Evolutionary conservation across 2,888 invertebrate species (phyloP).

Genomic region (Aphidius colemani): DNA sequence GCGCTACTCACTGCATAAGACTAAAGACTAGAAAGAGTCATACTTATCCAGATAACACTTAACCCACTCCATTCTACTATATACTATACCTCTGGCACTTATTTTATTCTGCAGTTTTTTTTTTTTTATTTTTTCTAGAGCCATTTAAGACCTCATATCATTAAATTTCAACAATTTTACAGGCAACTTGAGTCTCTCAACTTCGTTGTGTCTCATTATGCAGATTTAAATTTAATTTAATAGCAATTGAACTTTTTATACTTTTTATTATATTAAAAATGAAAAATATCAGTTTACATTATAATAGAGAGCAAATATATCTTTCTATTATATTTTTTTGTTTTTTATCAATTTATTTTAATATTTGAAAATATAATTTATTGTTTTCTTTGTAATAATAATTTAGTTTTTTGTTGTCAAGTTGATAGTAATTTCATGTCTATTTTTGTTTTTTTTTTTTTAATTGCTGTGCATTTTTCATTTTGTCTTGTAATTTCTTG

Average conservation of each 20-base stretch:
- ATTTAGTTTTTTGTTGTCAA: no score
- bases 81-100: constrained; percentile 26
- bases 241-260: constrained; percentile 16
- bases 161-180: constrained; percentile 33
- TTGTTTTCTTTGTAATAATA: no score
- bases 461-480: no score
- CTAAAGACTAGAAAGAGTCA: constrained; percentile 2
- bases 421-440: no score
- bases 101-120: constrained; percentile 20
- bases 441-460: no score
- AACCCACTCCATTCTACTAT: constrained; percentile 15
- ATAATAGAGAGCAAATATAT: no score
- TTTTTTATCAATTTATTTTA: constrained; percentile 5
- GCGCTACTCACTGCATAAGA: constrained; percentile 15
- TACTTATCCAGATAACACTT: constrained; percentile 10
- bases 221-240: constrained; percentile 28
- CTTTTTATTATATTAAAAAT: background rate
- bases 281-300: no score
- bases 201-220: constrained; percentile 24
- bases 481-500: no score
- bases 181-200: constrained; percentile 32
- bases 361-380: no score
- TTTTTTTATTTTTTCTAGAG: constrained; percentile 18
- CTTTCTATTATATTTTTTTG: background rate
- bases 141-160: constrained; percentile 42